Evolutionary conservation across 2,797 vertebrate species (phyloP), one percentile per base, ranked within the genome.

Genomic region (Mormyrus hasselquistii): DNA sequence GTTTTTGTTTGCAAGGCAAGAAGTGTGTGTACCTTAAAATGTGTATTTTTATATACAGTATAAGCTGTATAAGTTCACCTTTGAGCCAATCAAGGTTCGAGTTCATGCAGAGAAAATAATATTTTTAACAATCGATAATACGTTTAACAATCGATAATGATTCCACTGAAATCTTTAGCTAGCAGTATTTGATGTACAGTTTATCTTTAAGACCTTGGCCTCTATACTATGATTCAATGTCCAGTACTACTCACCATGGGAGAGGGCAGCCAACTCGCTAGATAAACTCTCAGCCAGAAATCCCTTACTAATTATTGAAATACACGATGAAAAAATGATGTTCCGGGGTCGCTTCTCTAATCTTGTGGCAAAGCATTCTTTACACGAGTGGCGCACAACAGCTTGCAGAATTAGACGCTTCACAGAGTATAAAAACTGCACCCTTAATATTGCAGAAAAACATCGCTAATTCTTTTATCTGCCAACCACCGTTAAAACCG

Each of bases 401-500:
- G 76, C 76, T 82, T 53, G 84, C 49, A 53, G 25, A 55, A 86
- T 53, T 86, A 53, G 12, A 53, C 9, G 84, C 52, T 86, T 55
- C 25, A 86, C 29, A 55, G 84, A 86, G 52, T 53, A 55, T 55
- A 53, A 34, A 53, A 86, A 29, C 41, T 47, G 41, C 38, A 82
- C 38, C 41, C 38, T 44, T 47, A 82, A 82, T 82, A 47, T 10
- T 22, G 41, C 76, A 22, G 41, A 44, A 82, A 22, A 82, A 82
- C 76, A 82, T 1, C 22, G 16, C 41, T 82, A 82, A 82, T 82
- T 85, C 88, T 85, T 89, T 89, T 85, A 57, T 89, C 79, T 89
- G 53, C 79, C 88, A 84, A 47, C 88, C 34, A 84, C 55, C 79
- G 88, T 85, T 89, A 84, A 89, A 89, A 88, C 87, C 79, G 85